These are phyloP conservation scores for Poliocrania exsul DNA, from an alignment of 2,797 vertebrate genomes.

Conservation along the genomic window DNA sequence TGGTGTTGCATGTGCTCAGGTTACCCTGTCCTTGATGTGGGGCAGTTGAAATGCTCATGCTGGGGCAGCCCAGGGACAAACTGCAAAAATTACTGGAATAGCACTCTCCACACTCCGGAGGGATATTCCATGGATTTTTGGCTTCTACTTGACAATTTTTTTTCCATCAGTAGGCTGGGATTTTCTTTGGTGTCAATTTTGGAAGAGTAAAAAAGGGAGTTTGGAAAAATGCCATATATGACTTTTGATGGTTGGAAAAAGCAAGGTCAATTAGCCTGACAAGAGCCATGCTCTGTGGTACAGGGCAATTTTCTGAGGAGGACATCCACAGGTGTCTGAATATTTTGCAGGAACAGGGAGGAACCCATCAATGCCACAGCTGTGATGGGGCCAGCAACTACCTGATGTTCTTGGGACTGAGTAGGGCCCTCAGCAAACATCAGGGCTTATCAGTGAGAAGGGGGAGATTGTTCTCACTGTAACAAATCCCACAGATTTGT, in stretches of 20 bases:
- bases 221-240: background rate
- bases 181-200: background rate
- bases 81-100: background rate
- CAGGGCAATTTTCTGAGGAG: background rate
- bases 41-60: background rate
- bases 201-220: background rate
- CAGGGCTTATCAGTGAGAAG: background rate
- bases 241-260: background rate
- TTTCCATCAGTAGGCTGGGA: accelerated
- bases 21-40: background rate
- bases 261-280: background rate
- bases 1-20: accelerated
- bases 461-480: background rate
- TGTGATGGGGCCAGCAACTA: background rate
- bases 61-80: background rate
- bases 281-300: background rate
- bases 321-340: background rate
- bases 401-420: background rate
- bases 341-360: background rate
- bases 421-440: background rate
- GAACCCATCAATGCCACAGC: background rate
- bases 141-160: background rate
- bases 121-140: background rate
- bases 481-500: background rate
- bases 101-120: background rate